Evolutionary conservation across 2,888 invertebrate genomes (phyloP).

Genomic region (Leucophora obtusa): DNA sequence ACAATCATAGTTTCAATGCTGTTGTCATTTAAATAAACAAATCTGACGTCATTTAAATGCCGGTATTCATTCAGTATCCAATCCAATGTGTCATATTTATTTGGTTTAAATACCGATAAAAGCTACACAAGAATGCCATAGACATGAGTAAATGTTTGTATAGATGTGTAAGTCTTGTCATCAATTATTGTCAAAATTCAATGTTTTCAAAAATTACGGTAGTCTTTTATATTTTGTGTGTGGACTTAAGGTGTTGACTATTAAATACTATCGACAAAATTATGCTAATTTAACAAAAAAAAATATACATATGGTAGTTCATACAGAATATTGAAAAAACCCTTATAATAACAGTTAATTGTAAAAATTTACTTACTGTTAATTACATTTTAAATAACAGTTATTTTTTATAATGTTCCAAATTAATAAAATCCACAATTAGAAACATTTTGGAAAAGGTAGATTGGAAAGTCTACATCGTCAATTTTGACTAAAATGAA

Average conservation of each 20-base stretch:
- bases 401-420: too few species aligned
- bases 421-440: too few species aligned
- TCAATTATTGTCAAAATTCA: slow-evolving; percentile 24
- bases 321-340: too few species aligned
- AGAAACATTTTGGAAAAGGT: too few species aligned
- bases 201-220: slow-evolving; percentile 6
- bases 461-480: too few species aligned
- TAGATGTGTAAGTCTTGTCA: not conserved
- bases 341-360: too few species aligned
- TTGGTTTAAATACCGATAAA: slow-evolving; percentile 24
- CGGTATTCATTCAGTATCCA: slow-evolving; percentile 25
- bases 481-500: too few species aligned
- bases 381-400: too few species aligned
- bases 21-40: slow-evolving; percentile 24
- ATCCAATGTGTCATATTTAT: slow-evolving; percentile 33
- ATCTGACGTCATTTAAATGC: slow-evolving; percentile 40
- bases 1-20: slow-evolving; percentile 46
- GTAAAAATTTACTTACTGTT: too few species aligned
- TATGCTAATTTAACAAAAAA: slow-evolving; percentile 5
- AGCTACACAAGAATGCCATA: slow-evolving; percentile 13
- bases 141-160: not conserved
- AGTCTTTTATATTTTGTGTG: slow-evolving; percentile 5
- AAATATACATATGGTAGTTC: too few species aligned
- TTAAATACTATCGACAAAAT: slow-evolving; percentile 10
- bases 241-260: slow-evolving; percentile 2